A percentile compares a stretch with the other conserved stretches of the same genome.
These are phyloP conservation scores for Bicyclus anynana DNA, from an alignment of 1,140 invertebrate species.

Conservation along the genomic window DNA sequence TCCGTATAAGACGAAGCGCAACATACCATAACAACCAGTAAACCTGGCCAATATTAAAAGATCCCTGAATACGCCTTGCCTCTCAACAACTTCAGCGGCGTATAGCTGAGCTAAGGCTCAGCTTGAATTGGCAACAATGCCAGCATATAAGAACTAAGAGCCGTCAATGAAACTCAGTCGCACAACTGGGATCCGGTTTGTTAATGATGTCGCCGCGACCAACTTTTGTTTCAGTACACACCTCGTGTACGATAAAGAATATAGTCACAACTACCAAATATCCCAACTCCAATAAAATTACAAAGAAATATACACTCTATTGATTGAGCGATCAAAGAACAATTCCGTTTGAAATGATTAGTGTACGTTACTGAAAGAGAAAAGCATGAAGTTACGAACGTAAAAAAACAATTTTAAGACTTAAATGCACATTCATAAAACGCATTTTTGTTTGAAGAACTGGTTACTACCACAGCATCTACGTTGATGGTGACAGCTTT, in stretches of 20 bases:
- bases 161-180: conserved; percentile 53
- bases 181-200: conserved; percentile 52
- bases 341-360: neutral
- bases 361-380: neutral
- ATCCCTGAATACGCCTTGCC: conserved; percentile 9
- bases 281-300: neutral
- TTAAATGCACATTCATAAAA: neutral
- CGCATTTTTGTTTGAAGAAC: conserved; percentile 6
- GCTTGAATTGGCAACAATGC: conserved; percentile 13
- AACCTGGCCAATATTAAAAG: conserved; percentile 9
- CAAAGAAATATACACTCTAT: conserved; percentile 15
- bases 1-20: conserved; percentile 22
- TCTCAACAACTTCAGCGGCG: neutral
- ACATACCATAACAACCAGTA: conserved; percentile 26
- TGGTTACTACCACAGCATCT: neutral
- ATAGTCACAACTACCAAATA: neutral
- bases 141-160: conserved; percentile 28
- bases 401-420: neutral
- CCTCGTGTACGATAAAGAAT: conserved; percentile 40
- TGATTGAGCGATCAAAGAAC: neutral
- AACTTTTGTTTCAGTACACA: conserved; percentile 60
- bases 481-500: conserved; percentile 29
- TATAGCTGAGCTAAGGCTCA: conserved; percentile 10
- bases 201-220: conserved; percentile 51
- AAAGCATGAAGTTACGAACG: conserved; percentile 7